Percentiles rank a stretch among this genome's conserved stretches.
Conservation (phyloP, 2,113 vertebrate species). For the Alouatta palliata region DNA sequence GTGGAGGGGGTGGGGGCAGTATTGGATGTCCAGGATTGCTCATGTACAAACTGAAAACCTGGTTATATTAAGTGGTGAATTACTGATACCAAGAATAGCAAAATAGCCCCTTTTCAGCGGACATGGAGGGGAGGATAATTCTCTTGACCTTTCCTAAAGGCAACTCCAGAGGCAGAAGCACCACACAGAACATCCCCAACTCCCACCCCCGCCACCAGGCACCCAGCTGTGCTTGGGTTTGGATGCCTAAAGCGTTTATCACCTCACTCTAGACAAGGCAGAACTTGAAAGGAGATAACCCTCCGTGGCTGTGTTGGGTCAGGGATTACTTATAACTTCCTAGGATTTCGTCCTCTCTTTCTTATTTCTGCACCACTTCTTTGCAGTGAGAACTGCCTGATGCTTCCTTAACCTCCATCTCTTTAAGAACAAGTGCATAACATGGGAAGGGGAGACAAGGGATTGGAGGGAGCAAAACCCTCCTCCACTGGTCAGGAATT, state of each 20-base stretch:
- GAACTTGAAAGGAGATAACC: background rate
- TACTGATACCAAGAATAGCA: background rate
- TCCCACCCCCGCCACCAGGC: fast-evolving
- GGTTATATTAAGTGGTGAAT: background rate
- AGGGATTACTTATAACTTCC: background rate
- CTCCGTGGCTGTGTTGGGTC: background rate
- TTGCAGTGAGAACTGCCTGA: background rate
- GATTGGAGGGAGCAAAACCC: background rate
- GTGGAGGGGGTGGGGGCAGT: background rate
- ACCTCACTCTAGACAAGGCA: background rate
- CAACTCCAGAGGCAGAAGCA: background rate
- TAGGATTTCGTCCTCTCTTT: background rate
- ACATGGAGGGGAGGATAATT: background rate
- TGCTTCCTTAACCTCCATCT: background rate
- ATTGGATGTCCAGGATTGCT: background rate
- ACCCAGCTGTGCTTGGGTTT: background rate
- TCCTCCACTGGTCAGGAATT: background rate
- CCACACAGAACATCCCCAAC: fast-evolving
- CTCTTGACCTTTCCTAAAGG: background rate
- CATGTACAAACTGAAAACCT: background rate
- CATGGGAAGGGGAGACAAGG: fast-evolving
- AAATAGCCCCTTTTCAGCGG: background rate
- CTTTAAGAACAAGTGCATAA: background rate
- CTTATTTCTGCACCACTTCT: background rate
- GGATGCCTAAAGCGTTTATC: background rate